Evolutionary conservation across 2,888 invertebrate species (phyloP).

Genomic region (Rhagophthalmus giganteus): DNA sequence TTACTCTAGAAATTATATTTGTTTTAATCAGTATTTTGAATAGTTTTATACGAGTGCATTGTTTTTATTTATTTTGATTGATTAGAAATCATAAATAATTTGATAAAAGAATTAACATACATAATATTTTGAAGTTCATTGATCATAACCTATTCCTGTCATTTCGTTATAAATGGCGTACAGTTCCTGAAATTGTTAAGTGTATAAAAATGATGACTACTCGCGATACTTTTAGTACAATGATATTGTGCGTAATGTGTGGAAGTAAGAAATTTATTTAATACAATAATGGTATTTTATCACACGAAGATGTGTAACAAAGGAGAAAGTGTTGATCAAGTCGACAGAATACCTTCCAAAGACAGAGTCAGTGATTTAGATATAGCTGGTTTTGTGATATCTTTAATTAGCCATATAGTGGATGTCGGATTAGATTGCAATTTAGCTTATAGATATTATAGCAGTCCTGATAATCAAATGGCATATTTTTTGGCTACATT

Average conservation of each 20-base stretch:
- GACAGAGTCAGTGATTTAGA: constrained; percentile 64
- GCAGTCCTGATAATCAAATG: constrained; percentile 58
- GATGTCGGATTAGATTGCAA: constrained; percentile 73
- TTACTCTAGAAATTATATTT: too few relatives aligned
- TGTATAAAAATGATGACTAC: not conserved
- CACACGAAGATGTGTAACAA: constrained; percentile 21
- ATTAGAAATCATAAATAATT: too few relatives aligned
- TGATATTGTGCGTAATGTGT: not conserved
- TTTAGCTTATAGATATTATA: constrained; percentile 67
- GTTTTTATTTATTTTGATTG: not conserved
- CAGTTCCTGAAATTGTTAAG: not conserved
- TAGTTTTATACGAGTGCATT: too few relatives aligned
- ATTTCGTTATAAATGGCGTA: not conserved
- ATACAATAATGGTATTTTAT: constrained; percentile 27
- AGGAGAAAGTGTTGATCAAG: constrained; percentile 55
- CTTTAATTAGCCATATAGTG: constrained; percentile 69
- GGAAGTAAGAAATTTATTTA: too few relatives aligned
- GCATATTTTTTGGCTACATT: constrained; percentile 71
- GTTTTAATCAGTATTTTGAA: too few relatives aligned
- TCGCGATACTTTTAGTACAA: not conserved
- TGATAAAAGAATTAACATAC: too few relatives aligned
- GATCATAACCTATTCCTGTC: not conserved
- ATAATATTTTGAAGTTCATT: too few relatives aligned
- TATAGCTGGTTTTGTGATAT: constrained; percentile 66
- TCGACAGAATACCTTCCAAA: constrained; percentile 64